These are phyloP conservation scores for Xenus cinereus DNA, from an alignment of 2,113 vertebrate genomes.

Conservation along the genomic window DNA sequence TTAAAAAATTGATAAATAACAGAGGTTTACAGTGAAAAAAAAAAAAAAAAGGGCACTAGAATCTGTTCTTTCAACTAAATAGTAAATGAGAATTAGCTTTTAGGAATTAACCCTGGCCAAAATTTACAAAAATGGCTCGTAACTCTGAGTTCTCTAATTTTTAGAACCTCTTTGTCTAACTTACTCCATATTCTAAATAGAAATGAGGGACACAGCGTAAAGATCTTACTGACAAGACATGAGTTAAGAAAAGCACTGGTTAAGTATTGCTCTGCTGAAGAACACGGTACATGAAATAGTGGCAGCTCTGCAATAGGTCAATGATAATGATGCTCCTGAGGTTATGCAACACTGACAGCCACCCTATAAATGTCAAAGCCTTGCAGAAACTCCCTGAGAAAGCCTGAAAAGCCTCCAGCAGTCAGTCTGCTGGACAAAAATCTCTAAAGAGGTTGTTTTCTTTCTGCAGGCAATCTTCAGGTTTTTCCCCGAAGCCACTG, in stretches of 20 bases:
- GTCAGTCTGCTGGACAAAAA: neutral
- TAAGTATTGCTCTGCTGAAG: neutral
- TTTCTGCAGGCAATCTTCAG: neutral
- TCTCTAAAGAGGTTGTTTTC: neutral
- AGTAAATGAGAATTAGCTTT: neutral
- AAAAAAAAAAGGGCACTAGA: neutral
- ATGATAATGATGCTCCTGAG: slow-evolving; percentile 18
- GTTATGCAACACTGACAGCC: neutral
- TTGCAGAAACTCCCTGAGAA: neutral
- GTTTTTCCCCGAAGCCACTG: neutral
- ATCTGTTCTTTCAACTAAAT: neutral
- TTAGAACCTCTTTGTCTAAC: neutral
- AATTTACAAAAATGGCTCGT: neutral
- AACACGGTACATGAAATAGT: neutral
- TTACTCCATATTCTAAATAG: neutral
- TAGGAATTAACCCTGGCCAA: neutral
- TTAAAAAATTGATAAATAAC: neutral
- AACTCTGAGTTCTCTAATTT: neutral
- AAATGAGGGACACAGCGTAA: neutral
- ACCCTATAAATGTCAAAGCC: slow-evolving; percentile 5
- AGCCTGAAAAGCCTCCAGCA: neutral
- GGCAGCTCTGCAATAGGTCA: slow-evolving; percentile 9
- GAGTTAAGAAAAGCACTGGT: neutral
- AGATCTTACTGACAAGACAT: neutral
- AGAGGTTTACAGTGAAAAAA: neutral